phyloP scores from a whole-genome alignment of 2,113 vertebrate genomes.

The Callionymus lyra region DNA sequence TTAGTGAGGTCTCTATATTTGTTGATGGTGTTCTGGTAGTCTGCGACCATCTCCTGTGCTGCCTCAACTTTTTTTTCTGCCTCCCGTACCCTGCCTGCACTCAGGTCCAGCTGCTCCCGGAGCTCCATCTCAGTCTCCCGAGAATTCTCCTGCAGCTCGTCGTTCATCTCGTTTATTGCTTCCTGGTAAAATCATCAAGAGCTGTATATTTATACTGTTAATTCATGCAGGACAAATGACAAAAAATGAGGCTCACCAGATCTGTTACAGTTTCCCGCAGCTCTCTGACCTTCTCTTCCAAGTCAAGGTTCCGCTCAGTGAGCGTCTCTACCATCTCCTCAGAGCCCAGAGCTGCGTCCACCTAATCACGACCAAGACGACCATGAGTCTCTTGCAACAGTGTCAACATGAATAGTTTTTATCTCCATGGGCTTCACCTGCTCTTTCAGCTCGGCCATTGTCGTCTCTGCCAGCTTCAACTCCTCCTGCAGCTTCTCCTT shows the following conservation, averaged over 20 bases:
- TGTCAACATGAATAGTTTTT: background rate
- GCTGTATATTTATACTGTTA: background rate
- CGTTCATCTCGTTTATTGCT: constrained; percentile 98
- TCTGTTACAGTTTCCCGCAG: constrained; percentile 69
- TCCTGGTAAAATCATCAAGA: constrained; percentile 66
- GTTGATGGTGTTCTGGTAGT: constrained; percentile 93
- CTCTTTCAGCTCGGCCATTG: constrained; percentile 92
- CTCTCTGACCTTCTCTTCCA: constrained; percentile 95
- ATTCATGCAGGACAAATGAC: background rate
- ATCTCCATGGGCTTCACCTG: constrained; percentile 64
- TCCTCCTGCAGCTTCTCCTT: constrained; percentile 90
- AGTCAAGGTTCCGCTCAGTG: constrained; percentile 88
- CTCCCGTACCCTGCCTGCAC: constrained; percentile 72
- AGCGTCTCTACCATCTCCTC: constrained; percentile 98
- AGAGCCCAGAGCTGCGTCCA: constrained; percentile 90
- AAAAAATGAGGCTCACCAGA: constrained; percentile 41
- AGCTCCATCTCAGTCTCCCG: constrained; percentile 95
- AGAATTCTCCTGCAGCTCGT: constrained; percentile 92
- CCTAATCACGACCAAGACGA: constrained; percentile 55
- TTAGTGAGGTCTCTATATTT: constrained; percentile 89
- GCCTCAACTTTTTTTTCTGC: constrained; percentile 88
- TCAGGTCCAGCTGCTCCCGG: constrained; percentile 88
- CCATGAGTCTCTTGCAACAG: background rate
- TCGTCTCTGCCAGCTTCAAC: constrained; percentile 79
- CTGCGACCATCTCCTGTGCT: constrained; percentile 87